Conservation (phyloP, 1,140 invertebrate genomes). For the Tetranychus cinnabarinus region DNA sequence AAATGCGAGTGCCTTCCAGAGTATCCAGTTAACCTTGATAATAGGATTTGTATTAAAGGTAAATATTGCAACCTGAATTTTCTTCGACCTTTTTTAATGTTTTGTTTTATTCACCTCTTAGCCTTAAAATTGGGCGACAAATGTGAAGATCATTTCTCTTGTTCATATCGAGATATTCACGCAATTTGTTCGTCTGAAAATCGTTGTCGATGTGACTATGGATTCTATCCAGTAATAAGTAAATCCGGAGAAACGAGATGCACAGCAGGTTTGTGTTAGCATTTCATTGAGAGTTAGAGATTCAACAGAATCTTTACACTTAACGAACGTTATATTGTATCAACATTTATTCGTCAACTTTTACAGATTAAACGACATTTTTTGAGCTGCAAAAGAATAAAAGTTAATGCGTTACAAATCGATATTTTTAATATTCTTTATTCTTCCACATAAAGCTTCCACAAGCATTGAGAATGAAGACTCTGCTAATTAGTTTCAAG, state of each 20-base stretch:
- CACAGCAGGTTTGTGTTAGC: constrained; percentile 4
- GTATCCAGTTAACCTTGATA: constrained; percentile 15
- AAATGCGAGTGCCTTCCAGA: constrained; percentile 13
- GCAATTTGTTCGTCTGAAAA: constrained; percentile 8
- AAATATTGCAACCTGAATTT: not conserved
- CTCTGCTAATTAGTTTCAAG: no score
- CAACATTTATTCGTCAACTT: no score
- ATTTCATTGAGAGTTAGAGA: not conserved
- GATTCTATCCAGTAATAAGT: constrained; percentile 1
- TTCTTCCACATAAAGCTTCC: not conserved
- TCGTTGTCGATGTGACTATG: constrained; percentile 4
- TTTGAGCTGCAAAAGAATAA: no score
- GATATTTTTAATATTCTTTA: not conserved
- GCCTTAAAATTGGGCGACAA: constrained; percentile 9
- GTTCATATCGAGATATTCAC: constrained; percentile 9
- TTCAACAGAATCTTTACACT: no score
- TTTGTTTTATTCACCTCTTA: not conserved
- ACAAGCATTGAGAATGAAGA: no score
- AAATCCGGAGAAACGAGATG: constrained; percentile 4
- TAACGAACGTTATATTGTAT: no score
- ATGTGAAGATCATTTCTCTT: constrained; percentile 11
- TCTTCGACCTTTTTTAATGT: not conserved
- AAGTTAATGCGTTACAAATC: no score
- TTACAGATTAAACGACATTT: not conserved
- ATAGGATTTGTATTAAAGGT: constrained; percentile 14